phyloP scores from a whole-genome alignment of 2,113 vertebrate species.

The Varanus komodoensis region DNA sequence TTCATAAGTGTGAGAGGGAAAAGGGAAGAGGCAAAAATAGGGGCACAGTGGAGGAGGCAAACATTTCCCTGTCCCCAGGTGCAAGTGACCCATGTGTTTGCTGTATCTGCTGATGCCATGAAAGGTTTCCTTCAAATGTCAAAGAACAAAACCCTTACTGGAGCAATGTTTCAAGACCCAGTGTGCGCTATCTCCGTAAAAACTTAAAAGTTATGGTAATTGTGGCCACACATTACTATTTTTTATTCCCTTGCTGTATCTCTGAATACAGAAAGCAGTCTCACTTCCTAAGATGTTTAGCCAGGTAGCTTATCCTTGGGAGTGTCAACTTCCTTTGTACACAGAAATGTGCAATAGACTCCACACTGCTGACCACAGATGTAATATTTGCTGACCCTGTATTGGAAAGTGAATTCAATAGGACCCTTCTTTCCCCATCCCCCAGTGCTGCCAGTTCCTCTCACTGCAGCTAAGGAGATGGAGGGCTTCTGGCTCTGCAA shows the following conservation, averaged over 20 bases:
- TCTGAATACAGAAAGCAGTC: slow-evolving; percentile 44
- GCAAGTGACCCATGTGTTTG: not conserved
- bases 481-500: slow-evolving; percentile 58
- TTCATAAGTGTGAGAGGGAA: slow-evolving; percentile 10
- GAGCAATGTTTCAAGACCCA: slow-evolving; percentile 32
- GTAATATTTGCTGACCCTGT: slow-evolving; percentile 53
- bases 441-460: slow-evolving; percentile 54
- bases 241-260: slow-evolving; percentile 48
- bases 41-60: not conserved
- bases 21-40: not conserved
- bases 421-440: slow-evolving; percentile 49
- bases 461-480: slow-evolving; percentile 62
- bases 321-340: slow-evolving; percentile 48
- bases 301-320: not conserved
- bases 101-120: not conserved
- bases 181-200: not conserved
- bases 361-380: slow-evolving; percentile 47
- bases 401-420: slow-evolving; percentile 64
- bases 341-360: slow-evolving; percentile 35
- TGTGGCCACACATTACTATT: slow-evolving; percentile 24
- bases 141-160: slow-evolving; percentile 53
- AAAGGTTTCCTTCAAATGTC: not conserved
- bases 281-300: not conserved
- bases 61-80: not conserved
- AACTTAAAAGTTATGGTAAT: slow-evolving; percentile 24